Base-by-base conservation (phyloP, 2,888 invertebrate genomes). In the Aproaerema taeniolella region DNA sequence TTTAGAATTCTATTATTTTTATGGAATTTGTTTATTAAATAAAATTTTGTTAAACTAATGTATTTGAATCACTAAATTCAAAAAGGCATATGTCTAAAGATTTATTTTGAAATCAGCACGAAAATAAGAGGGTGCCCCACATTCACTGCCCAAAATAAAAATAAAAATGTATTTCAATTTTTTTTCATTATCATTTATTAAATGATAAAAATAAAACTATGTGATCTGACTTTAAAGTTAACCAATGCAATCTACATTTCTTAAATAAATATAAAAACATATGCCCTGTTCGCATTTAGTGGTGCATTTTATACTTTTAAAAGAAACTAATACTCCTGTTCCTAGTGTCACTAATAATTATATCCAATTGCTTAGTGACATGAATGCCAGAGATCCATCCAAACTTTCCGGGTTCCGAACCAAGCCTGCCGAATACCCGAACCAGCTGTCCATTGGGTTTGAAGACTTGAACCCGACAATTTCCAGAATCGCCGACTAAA, bases 401-500 rank as follows among this genome's bases (percentile, higher is more conserved):
- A 49, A 91, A 91, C 48, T 88, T 87, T 1, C 88, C 83, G 1
- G 77, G 67, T 34, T 77, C 77, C 0, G 63, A 72, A 14, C 81
- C 88, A 12, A 74, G 52, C 0, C 86, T 83, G 0, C 93, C 93
- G 55, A 93, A 91, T 12, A 89, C 88, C 47, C 91, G 86, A 2
- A 92, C 88, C 41, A 92, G 87, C 39, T 89, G 88, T 2, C 94
- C 94, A 41, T 91, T 89, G 0, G 90, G 90, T 42, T 91, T 89
- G 62, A 94, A 94, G 6, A 95, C 89, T 67, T 94, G 94, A 0
- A 94, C 86, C 3, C 94, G 81, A 26, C 91, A 90, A 61, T 94
- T 94, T 0, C 93, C 94, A 1, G 92, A 91, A 63, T 95, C 94
- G 0, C 93, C 94, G 0, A 95, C 93, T 1, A 93, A 74, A 26